Percentiles rank a stretch among this genome's conserved stretches.
Conservation (phyloP, 2,888 invertebrate genomes). For the Zygaena filipendulae region DNA sequence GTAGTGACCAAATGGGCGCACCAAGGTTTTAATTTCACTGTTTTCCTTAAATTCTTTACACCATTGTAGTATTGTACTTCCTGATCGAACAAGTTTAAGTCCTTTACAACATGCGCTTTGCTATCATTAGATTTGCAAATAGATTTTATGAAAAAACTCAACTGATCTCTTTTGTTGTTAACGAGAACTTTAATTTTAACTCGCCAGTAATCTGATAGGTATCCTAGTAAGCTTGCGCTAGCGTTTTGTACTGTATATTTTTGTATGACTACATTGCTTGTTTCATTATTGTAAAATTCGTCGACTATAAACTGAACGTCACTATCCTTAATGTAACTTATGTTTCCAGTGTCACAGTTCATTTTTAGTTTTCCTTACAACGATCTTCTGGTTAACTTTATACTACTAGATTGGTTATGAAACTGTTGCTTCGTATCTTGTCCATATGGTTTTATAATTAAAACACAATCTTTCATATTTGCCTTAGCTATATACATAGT, state of each 20-base stretch:
- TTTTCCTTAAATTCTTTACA: conserved; percentile 32
- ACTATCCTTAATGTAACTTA: not conserved
- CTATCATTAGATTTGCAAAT: conserved; percentile 38
- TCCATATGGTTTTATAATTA: too few relatives aligned
- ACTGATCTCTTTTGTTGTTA: conserved; percentile 19
- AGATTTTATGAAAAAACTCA: conserved; percentile 46
- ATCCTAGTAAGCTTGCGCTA: conserved; percentile 54
- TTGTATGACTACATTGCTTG: conserved; percentile 21
- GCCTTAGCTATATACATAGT: too few relatives aligned
- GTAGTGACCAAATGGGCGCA: conserved; percentile 33
- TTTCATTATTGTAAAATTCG: too few relatives aligned
- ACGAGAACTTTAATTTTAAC: conserved; percentile 36
- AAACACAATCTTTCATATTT: too few relatives aligned
- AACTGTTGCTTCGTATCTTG: too few relatives aligned
- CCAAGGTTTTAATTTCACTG: conserved; percentile 40
- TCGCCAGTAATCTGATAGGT: conserved; percentile 51
- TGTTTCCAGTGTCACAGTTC: not conserved
- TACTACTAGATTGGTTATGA: too few relatives aligned
- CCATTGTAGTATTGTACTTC: conserved; percentile 39
- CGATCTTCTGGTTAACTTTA: too few relatives aligned
- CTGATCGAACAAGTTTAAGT: conserved; percentile 39
- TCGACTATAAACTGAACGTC: not conserved
- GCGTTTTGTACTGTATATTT: conserved; percentile 31
- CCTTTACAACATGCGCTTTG: conserved; percentile 46
- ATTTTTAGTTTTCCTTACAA: not conserved